These are phyloP conservation scores for Melozone crissalis DNA, from an alignment of 2,113 vertebrate species.

Conservation along the genomic window DNA sequence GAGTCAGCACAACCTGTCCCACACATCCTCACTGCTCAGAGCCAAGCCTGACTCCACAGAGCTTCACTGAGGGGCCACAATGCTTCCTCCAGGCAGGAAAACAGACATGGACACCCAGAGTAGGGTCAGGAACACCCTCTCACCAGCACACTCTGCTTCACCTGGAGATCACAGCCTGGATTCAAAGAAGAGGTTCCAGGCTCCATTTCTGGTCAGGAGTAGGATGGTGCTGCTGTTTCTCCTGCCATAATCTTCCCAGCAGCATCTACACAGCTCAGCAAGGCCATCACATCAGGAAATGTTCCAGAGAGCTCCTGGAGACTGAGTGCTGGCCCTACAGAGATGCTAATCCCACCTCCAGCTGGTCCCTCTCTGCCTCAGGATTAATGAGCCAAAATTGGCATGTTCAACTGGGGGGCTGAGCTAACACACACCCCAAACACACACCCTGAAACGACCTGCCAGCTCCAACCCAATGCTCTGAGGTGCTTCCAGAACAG, in stretches of 20 bases:
- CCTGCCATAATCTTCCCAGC: neutral
- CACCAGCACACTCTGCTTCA: neutral
- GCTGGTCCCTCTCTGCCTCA: neutral
- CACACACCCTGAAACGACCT: neutral
- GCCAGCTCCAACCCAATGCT: neutral
- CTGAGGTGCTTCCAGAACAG: neutral
- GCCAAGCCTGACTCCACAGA: neutral
- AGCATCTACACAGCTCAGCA: neutral
- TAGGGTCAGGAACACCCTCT: neutral
- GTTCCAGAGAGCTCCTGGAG: neutral
- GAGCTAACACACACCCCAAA: neutral
- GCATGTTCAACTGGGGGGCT: neutral
- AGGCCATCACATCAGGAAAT: neutral
- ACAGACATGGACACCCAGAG: neutral
- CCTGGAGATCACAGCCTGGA: rapidly evolving
- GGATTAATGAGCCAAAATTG: neutral
- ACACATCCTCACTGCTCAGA: neutral
- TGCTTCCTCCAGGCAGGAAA: neutral
- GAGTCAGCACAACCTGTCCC: neutral
- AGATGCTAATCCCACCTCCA: neutral
- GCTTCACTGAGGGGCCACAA: neutral
- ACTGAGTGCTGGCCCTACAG: neutral
- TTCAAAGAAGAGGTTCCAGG: neutral
- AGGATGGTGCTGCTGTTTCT: neutral
- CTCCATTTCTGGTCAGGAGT: neutral